Conservation (phyloP, 2,888 invertebrate genomes). For the Hemithea aestivaria region DNA sequence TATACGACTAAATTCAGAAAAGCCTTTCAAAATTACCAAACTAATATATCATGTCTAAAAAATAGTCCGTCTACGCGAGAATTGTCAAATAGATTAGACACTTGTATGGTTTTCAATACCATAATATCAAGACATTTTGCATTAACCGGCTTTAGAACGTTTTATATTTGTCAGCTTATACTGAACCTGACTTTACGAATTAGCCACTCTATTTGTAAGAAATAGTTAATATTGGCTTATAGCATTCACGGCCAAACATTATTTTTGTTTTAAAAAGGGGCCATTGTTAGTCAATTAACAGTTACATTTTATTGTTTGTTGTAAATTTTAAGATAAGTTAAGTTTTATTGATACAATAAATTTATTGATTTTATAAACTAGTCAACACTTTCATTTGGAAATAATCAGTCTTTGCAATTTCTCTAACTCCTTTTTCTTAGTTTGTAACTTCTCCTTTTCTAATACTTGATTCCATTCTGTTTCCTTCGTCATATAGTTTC, state of each 20-base stretch:
- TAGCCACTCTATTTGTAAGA: too few relatives aligned
- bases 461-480: constrained; percentile 40
- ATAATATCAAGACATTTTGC: too few relatives aligned
- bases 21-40: too few relatives aligned
- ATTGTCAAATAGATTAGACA: too few relatives aligned
- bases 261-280: constrained; percentile 26
- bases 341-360: constrained; percentile 39
- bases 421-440: constrained; percentile 52
- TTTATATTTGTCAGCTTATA: too few relatives aligned
- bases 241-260: constrained; percentile 1
- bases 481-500: constrained; percentile 37
- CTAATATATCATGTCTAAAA: too few relatives aligned
- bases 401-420: constrained; percentile 55
- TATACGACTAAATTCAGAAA: too few relatives aligned
- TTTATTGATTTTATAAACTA: constrained; percentile 23
- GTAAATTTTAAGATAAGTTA: constrained; percentile 36
- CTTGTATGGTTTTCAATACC: too few relatives aligned
- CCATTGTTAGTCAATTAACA: constrained; percentile 39
- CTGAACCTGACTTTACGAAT: too few relatives aligned
- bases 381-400: constrained; percentile 17
- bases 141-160: too few relatives aligned
- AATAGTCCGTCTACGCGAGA: too few relatives aligned
- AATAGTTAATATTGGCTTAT: too few relatives aligned
- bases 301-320: constrained; percentile 33
- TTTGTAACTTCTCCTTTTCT: constrained; percentile 48